These are phyloP conservation scores for Melanotaenia maccullochi DNA, from an alignment of 2,797 vertebrate genomes.

Conservation along the genomic window DNA sequence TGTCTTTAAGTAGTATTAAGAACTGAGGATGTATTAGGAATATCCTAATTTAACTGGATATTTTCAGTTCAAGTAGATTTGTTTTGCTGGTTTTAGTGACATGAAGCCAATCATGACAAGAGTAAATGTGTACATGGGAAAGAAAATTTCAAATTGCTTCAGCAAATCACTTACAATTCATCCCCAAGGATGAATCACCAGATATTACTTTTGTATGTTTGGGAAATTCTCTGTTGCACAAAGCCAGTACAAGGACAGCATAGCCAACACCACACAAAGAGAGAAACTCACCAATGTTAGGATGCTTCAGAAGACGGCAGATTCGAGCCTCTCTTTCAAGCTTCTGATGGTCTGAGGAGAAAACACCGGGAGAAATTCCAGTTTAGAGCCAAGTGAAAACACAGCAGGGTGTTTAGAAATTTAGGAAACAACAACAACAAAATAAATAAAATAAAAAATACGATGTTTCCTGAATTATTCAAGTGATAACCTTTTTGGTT, in stretches of 20 bases:
- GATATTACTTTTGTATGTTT: constrained; percentile 2
- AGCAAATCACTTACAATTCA: background rate
- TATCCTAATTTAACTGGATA: background rate
- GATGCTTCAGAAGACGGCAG: constrained; percentile 79
- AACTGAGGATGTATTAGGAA: background rate
- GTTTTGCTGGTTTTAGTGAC: background rate
- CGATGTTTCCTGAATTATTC: background rate
- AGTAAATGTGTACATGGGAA: background rate
- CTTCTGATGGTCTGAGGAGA: constrained; percentile 76
- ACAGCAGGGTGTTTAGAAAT: background rate
- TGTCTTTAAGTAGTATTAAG: background rate
- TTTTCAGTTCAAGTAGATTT: background rate
- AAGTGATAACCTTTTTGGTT: background rate
- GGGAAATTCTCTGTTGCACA: background rate
- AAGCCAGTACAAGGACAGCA: background rate
- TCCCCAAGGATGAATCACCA: constrained; percentile 2
- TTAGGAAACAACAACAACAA: background rate
- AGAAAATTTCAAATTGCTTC: background rate
- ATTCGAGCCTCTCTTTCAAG: constrained; percentile 80
- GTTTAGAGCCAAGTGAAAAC: constrained; percentile 11
- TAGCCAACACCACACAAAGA: background rate
- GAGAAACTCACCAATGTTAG: constrained; percentile 77
- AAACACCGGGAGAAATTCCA: constrained; percentile 2
- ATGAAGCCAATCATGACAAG: background rate
- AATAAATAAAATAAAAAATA: no score